Evolutionary conservation across 2,888 invertebrate genomes (phyloP).

Genomic region (Timandra comae): DNA sequence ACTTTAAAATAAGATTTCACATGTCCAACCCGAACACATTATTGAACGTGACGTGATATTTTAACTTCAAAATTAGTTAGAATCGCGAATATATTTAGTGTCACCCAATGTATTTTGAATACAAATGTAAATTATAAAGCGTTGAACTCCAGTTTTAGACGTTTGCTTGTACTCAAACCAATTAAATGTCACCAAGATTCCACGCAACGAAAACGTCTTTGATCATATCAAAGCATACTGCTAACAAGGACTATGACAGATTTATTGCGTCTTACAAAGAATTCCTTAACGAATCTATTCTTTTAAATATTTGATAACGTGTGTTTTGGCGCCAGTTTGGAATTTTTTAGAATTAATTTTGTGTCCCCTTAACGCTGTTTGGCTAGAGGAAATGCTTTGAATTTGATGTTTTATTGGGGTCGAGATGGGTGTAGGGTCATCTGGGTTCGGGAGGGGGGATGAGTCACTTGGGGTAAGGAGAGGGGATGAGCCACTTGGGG

Average conservation of each 20-base stretch:
- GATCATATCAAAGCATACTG: conserved; percentile 64
- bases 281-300: conserved; percentile 41
- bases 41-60: conserved; percentile 54
- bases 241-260: conserved; percentile 69
- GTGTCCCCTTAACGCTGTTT: conserved; percentile 6
- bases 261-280: conserved; percentile 58
- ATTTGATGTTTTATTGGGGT: too few species aligned
- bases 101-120: conserved; percentile 28
- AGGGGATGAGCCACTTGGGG: too few species aligned
- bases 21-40: too few species aligned
- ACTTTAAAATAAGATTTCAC: too few species aligned
- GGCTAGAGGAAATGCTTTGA: neutral
- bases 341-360: conserved; percentile 14
- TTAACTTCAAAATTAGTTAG: conserved; percentile 52
- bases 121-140: conserved; percentile 26
- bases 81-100: conserved; percentile 38
- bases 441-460: too few species aligned
- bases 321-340: conserved; percentile 21
- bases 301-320: conserved; percentile 28
- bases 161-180: conserved; percentile 50
- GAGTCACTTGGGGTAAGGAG: too few species aligned
- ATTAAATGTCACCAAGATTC: conserved; percentile 62
- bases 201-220: conserved; percentile 52
- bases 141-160: conserved; percentile 40
- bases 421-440: too few species aligned